Base-by-base conservation (phyloP, 2,888 invertebrate species). In the Cheilosia impressa region DNA sequence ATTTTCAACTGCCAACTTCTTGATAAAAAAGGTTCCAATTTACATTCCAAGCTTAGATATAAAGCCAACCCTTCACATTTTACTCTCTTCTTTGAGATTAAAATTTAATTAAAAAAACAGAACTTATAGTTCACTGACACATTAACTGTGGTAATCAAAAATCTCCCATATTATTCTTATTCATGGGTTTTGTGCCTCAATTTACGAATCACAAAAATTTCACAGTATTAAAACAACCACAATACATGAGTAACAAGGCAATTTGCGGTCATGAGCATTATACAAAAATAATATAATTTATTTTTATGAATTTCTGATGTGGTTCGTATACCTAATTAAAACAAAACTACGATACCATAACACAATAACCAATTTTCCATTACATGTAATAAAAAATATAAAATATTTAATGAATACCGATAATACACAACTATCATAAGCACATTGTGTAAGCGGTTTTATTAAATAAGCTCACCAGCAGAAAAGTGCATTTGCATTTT, bases 281-380 rank as follows among this genome's bases (percentile, higher is more conserved):
- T 15, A 4, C 43, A 45, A 43, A 62, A 63, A 52, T n/a, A 45
- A 50, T 34, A 45, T 10, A 34, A 63, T 73, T 55, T 73, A 45
- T 55, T 73, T 53, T n/a, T 31, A 58, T 47, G 17, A 38, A 60
- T 52, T 41, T 60, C n/a, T 43, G 73, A 34, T 73, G 63, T n/a
- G 63, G 53, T 73, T 22, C n/a, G 19, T 10, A 63, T 4, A 24
- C 53, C 34, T 62, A 72, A 72, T 60, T 50, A 60, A 24, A 27
- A 24, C 13, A 34, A 34, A 19, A 38, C 7, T 52, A 4, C 9
- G 15, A 10, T 38, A 5, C 22, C 2, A 27, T 7, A 41, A 24
- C 22, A 10, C 15, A 52, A 22, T 7, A 27, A 60, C 22, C 22
- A 27, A 52, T 5, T 6, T 24, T 13, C 4, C 22, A 24, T 22